Conservation (phyloP, 2,888 invertebrate genomes). For the Autographa gamma region DNA sequence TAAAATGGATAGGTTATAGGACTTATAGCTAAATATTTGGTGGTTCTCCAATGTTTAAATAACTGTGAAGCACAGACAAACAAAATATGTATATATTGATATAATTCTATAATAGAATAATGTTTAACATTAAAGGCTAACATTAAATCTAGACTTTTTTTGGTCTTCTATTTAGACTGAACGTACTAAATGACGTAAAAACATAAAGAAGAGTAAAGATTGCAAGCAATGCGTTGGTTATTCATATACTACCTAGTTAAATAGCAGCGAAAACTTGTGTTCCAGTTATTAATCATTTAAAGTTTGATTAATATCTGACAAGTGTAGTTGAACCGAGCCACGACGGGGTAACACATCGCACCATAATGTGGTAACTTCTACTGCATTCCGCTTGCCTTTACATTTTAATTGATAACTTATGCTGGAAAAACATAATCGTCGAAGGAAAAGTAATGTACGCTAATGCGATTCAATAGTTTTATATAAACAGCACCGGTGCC, state of each 20-base stretch:
- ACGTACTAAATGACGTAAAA: not conserved
- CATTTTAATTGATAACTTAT: not conserved
- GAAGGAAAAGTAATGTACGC: slow-evolving; percentile 30
- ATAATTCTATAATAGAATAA: no score
- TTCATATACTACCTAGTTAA: not conserved
- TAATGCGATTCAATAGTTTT: slow-evolving; percentile 44
- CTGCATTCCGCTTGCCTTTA: not conserved
- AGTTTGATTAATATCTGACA: slow-evolving; percentile 3
- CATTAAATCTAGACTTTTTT: not conserved
- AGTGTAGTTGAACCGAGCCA: not conserved
- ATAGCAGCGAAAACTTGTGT: not conserved
- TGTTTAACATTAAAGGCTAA: no score
- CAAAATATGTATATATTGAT: no score
- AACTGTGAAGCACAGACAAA: no score
- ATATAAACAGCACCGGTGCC: slow-evolving; percentile 40
- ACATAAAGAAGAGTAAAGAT: not conserved
- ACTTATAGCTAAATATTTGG: no score
- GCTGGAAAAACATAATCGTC: not conserved
- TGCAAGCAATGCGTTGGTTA: not conserved
- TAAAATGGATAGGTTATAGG: no score
- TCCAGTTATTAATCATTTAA: not conserved
- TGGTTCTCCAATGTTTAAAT: no score
- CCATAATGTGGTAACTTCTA: not conserved
- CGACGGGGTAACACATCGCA: not conserved
- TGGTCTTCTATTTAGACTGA: not conserved